These are phyloP conservation scores for Naja naja DNA, from an alignment of 2,113 vertebrate genomes.

Conservation along the genomic window DNA sequence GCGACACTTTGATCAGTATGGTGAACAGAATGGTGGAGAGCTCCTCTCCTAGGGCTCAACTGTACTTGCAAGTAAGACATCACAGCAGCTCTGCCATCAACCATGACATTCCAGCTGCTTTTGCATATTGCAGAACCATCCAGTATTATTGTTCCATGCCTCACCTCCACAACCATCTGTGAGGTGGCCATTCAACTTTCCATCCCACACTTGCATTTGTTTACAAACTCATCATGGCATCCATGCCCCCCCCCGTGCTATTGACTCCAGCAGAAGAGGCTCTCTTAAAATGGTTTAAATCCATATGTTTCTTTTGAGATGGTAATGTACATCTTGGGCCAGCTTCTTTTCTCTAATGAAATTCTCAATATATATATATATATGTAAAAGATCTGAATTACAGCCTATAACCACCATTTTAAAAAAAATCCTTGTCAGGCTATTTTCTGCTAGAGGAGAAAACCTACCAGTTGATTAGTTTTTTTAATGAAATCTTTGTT, in stretches of 20 bases:
- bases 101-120: conserved; percentile 45
- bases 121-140: conserved; percentile 59
- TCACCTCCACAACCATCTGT: conserved; percentile 31
- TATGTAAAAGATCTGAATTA: neutral
- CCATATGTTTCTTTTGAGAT: neutral
- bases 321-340: neutral
- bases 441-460: neutral
- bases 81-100: conserved; percentile 53
- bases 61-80: conserved; percentile 88
- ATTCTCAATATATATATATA: neutral
- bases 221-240: conserved; percentile 8
- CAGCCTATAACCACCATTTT: too few species aligned
- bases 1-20: conserved; percentile 84
- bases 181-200: conserved; percentile 44
- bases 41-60: conserved; percentile 82
- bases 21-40: conserved; percentile 86
- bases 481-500: neutral
- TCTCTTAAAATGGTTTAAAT: conserved; percentile 55
- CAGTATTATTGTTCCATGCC: neutral
- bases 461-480: neutral
- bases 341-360: neutral
- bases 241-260: conserved; percentile 5
- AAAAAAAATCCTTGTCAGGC: neutral
- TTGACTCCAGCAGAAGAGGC: conserved; percentile 46
- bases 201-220: conserved; percentile 18